Base-by-base conservation (phyloP, 2,797 vertebrate species). In the Oreochromis grahami region DNA sequence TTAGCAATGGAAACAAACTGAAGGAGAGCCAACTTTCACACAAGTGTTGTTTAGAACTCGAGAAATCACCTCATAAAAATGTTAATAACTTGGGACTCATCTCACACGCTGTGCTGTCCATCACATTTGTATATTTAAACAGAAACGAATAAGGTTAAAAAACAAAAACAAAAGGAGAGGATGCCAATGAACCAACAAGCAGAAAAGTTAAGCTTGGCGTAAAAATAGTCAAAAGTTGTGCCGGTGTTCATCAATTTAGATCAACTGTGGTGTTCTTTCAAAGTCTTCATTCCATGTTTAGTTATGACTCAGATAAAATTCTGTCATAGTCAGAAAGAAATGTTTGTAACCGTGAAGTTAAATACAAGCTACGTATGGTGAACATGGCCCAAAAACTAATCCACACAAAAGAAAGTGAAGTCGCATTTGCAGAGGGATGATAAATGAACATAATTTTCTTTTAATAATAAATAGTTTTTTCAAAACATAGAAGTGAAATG, bases 21-120 rank as follows among this genome's bases (percentile, higher is more conserved):
- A 79, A 77, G 50, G 53, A 51, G 45, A 9, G 89, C 85, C 78
- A 87, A 86, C 53, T 88, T 85, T 88, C 48, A 81, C 76, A 83
- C 68, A 89, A 88, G 77, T 63, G 77, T 41, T 70, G 76, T 80
- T 89, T 34, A 84, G 68, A 87, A 84, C 78, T 82, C 19, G 13
- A 78, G 78, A 88, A 84, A 86, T 86, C 77, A 56, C 79, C 60
- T 82, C 72, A 68, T 82, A 38, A 81, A 80, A 84, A 51, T 76
- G 24, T 26, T 56, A 77, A 78, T 50, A 72, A 29, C 68, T 48
- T 72, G 76, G 26, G 4, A 14, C 26, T 78, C 29, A 65, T 55
- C 68, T 77, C 10, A 79, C 29, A 15, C 53, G 68, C 50, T 45
- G 10, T 2, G 21, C 26, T 51, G 48, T 72, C 65, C 5, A 21